Percentiles rank a stretch among this genome's conserved stretches.
These are phyloP conservation scores for Phyllostomus discolor DNA, from an alignment of 2,113 vertebrate species.

Conservation along the genomic window DNA sequence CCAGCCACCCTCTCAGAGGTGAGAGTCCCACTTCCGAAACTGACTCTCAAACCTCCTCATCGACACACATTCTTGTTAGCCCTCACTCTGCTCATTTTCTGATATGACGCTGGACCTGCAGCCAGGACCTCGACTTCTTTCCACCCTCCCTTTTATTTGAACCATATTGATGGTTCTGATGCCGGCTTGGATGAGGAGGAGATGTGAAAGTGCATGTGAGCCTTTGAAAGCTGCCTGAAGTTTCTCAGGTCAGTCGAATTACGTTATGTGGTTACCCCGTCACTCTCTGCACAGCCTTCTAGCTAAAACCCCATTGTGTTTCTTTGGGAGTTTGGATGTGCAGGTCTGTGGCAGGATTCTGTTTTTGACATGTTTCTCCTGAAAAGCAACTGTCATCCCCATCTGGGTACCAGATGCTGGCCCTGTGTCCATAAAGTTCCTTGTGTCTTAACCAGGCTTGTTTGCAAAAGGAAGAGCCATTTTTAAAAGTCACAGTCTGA, in stretches of 20 bases:
- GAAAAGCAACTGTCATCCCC: conserved; percentile 20
- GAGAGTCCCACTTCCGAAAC: not conserved
- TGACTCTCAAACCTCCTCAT: not conserved
- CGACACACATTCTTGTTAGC: not conserved
- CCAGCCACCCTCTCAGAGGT: not conserved
- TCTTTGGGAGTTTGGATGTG: not conserved
- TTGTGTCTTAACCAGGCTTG: not conserved
- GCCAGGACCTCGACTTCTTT: not conserved
- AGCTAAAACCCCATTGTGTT: not conserved
- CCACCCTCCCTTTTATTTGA: not conserved
- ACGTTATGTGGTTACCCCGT: not conserved
- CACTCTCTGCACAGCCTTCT: not conserved
- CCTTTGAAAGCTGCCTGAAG: not conserved
- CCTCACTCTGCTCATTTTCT: not conserved
- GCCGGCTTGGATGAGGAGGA: not conserved
- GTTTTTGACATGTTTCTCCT: not conserved
- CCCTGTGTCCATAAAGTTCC: not conserved
- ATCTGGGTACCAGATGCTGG: not conserved
- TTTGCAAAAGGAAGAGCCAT: not conserved
- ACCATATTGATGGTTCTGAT: not conserved
- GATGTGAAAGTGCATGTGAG: not conserved
- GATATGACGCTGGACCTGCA: not conserved
- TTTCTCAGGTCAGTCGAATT: not conserved
- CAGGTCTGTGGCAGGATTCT: not conserved
- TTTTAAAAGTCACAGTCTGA: conserved; percentile 34